phyloP scores from a whole-genome alignment of 2,888 invertebrate genomes.

The Agrotis puta region DNA sequence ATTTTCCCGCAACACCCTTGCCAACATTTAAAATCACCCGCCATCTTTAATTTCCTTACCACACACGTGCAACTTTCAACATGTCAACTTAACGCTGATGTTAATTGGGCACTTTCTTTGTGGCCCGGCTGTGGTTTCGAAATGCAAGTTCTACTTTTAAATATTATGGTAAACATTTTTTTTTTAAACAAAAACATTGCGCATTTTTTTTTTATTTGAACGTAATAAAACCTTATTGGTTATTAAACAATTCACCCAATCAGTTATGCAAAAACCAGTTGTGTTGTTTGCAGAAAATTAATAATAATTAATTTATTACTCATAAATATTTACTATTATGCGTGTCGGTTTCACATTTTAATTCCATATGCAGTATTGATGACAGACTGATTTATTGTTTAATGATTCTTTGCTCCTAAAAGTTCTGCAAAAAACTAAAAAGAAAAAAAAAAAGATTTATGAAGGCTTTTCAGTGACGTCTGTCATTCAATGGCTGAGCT shows the following conservation, averaged over 20 bases:
- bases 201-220: not conserved
- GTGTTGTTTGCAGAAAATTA: not conserved
- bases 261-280: not conserved
- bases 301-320: conserved; percentile 13
- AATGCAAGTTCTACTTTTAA: conserved; percentile 25
- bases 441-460: no score
- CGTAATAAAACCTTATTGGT: conserved; percentile 11
- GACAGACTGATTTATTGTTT: conserved; percentile 45
- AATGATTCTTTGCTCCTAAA: conserved; percentile 21
- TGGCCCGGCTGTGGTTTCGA: conserved; percentile 27
- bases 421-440: conserved; percentile 34
- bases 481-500: conserved; percentile 33
- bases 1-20: not conserved
- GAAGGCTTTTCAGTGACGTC: conserved; percentile 7
- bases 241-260: not conserved
- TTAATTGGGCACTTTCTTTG: conserved; percentile 59
- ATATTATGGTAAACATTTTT: not conserved
- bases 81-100: conserved; percentile 14
- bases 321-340: conserved; percentile 35
- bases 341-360: conserved; percentile 26
- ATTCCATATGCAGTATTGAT: conserved; percentile 41
- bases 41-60: conserved; percentile 2
- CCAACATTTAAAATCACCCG: not conserved
- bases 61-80: conserved; percentile 11
- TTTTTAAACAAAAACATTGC: not conserved